Base-by-base conservation (phyloP, 2,113 vertebrate genomes). In the Ammodytes dubius region DNA sequence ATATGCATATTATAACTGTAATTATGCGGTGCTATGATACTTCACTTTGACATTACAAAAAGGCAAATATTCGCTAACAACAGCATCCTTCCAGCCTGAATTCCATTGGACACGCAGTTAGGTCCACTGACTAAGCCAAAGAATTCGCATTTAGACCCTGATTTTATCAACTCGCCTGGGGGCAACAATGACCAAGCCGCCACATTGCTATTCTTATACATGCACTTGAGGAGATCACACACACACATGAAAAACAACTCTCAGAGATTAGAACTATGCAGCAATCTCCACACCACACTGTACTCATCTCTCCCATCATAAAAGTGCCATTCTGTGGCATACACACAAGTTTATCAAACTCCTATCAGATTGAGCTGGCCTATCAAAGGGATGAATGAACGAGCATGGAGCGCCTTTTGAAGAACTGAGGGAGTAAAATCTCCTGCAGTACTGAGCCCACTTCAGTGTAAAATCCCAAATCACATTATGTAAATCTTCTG, bases 401-500 rank as follows among this genome's bases (percentile, higher is more conserved):
- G 70, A 76, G 54, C 50, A 19, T 56, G 47, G 63, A 85, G 79
- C 27, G 72, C 37, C 79, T 77, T 43, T 84, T 91, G 85, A 77
- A 89, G 87, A 92, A 71, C 79, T 79, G 76, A 74, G 82, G 75
- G 69, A 68, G 67, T 65, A 50, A 83, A 92, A 87, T 87, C 86
- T 88, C 87, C 76, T 64, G 70, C 40, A 8, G 77, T 79, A 82
- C 88, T 89, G 90, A 88, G 82, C 14, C 63, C 87, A 88, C 90
- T 93, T 91, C 81, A 90, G 46, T 73, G 54, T 84, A 72, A 27
- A 89, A 87, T 88, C 85, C 88, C 61, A 91, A 89, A 93, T 89
- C 89, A 84, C 83, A 92, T 92, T 92, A 94, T 94, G 89, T 78
- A 87, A 92, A 94, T 93, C 81, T 82, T 49, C 68, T 64, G 64